Evolutionary conservation across 2,888 invertebrate genomes (phyloP).

Genomic region (Chrysolina americana): DNA sequence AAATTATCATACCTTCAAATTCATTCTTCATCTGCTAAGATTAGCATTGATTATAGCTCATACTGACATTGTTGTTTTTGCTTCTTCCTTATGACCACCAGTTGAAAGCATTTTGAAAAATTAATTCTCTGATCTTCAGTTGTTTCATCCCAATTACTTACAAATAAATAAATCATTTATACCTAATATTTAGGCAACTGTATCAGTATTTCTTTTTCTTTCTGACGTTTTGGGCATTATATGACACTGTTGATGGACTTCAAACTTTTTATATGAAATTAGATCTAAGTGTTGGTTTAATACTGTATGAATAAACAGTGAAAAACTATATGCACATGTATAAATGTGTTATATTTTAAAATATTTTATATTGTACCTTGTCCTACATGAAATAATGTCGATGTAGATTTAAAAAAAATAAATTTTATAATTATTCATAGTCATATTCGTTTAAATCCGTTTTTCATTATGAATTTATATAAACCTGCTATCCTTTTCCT

Average conservation of each 20-base stretch:
- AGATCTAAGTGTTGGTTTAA: neutral
- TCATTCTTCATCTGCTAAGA: too few relatives aligned
- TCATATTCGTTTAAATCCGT: conserved; percentile 27
- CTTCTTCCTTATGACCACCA: conserved; percentile 3
- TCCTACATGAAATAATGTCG: conserved; percentile 7
- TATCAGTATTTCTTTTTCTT: neutral
- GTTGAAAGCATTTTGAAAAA: neutral
- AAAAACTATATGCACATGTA: conserved; percentile 19
- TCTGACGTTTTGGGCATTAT: neutral
- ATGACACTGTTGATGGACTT: conserved; percentile 3
- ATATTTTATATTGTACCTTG: conserved; percentile 17
- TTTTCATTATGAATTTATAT: too few relatives aligned
- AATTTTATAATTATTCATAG: conserved; percentile 40
- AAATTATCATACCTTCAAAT: too few relatives aligned
- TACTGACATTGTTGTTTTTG: neutral
- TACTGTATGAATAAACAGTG: neutral
- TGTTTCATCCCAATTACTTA: conserved; percentile 6
- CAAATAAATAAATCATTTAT: conserved; percentile 1
- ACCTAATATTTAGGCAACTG: conserved; percentile 9
- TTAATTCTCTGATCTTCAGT: conserved; percentile 15
- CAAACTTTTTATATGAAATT: neutral
- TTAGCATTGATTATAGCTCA: neutral
- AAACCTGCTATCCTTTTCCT: too few relatives aligned
- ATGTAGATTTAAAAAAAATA: conserved; percentile 47
- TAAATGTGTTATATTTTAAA: conserved; percentile 29